Conservation (phyloP, 2,888 invertebrate species). For the Blera fallax region DNA sequence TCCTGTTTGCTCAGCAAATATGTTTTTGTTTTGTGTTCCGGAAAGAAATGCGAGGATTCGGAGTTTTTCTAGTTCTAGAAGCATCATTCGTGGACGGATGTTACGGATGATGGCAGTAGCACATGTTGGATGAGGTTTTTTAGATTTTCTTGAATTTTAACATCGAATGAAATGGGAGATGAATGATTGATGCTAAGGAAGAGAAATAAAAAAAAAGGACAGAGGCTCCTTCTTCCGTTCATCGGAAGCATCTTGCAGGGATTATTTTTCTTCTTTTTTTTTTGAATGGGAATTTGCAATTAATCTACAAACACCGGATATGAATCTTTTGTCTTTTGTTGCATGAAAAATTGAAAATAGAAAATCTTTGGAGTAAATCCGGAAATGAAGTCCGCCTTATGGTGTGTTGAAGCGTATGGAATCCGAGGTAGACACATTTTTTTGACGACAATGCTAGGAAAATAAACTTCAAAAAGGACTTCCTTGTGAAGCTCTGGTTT, state of each 20-base stretch:
- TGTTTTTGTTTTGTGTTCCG: slow-evolving; percentile 52
- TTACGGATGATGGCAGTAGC: slow-evolving; percentile 45
- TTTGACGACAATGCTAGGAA: too few relatives aligned
- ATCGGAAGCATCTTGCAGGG: slow-evolving; percentile 2
- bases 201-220: slow-evolving; percentile 29
- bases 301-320: slow-evolving; percentile 31
- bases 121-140: slow-evolving; percentile 57
- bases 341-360: background rate
- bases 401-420: background rate
- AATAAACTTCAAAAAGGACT: too few relatives aligned
- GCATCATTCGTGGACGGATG: slow-evolving; percentile 47
- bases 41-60: slow-evolving; percentile 54
- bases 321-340: slow-evolving; percentile 20
- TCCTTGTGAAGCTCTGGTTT: too few relatives aligned
- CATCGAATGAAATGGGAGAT: slow-evolving; percentile 23
- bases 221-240: slow-evolving; percentile 13
- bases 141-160: slow-evolving; percentile 2
- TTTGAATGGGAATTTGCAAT: slow-evolving; percentile 33
- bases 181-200: slow-evolving; percentile 41
- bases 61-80: slow-evolving; percentile 40
- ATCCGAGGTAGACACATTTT: too few relatives aligned
- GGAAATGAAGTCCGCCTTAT: background rate
- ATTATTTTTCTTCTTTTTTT: background rate
- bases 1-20: slow-evolving; percentile 54
- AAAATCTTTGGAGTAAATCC: background rate